Evolutionary conservation across 2,888 invertebrate genomes (phyloP).

Genomic region (Dioctria rufipes): DNA sequence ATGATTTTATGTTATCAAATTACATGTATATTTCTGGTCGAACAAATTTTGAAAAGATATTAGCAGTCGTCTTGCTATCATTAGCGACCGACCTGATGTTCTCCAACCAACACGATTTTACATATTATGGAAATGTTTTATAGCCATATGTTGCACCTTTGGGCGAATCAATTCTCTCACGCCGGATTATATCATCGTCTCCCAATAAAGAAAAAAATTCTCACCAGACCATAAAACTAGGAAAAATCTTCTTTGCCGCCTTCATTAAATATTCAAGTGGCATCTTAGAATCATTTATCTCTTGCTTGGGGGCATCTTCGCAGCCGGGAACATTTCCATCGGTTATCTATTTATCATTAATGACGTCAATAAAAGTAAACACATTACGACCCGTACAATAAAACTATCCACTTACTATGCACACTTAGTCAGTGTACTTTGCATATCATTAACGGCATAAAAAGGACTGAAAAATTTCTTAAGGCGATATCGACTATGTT

Average conservation of each 20-base stretch:
- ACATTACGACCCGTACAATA: constrained; percentile 21
- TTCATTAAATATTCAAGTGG: constrained; percentile 54
- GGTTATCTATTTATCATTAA: constrained; percentile 48
- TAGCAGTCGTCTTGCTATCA: too few species aligned
- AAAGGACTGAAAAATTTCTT: constrained; percentile 4
- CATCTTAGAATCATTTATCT: constrained; percentile 48
- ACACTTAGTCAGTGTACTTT: constrained; percentile 16
- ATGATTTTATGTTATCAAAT: too few species aligned
- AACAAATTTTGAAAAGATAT: too few species aligned
- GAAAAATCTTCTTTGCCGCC: constrained; percentile 42
- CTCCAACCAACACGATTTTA: too few species aligned
- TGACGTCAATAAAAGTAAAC: constrained; percentile 50
- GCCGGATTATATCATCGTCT: constrained; percentile 22
- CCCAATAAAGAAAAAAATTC: constrained; percentile 25
- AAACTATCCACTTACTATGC: constrained; percentile 34
- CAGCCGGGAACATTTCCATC: not conserved
- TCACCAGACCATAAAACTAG: constrained; percentile 14
- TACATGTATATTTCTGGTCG: too few species aligned
- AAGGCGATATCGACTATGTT: not conserved
- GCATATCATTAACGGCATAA: constrained; percentile 22
- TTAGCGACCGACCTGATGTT: too few species aligned
- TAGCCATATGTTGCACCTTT: constrained; percentile 21
- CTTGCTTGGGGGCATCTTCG: constrained; percentile 31
- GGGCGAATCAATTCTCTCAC: constrained; percentile 42
- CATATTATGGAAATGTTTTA: not conserved